Evolutionary conservation across 2,888 invertebrate species (phyloP).

Genomic region (Eupithecia subumbrata): DNA sequence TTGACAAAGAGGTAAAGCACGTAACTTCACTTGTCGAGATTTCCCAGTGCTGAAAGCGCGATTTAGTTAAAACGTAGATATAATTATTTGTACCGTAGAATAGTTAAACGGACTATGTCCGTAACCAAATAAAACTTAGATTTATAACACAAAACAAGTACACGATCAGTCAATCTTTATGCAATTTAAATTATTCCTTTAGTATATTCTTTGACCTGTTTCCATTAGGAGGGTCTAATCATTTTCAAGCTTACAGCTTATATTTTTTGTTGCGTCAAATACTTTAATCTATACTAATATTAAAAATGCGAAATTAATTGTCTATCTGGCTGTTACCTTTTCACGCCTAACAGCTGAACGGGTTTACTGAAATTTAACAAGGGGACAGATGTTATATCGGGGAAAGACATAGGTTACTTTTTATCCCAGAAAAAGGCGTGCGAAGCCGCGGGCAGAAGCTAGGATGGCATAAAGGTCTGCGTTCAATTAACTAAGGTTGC

Average conservation of each 20-base stretch:
- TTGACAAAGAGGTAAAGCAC: neutral
- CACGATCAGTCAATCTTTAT: neutral
- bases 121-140: slow-evolving; percentile 33
- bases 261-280: neutral
- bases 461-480: neutral
- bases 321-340: neutral
- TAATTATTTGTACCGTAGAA: slow-evolving; percentile 21
- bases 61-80: slow-evolving; percentile 46
- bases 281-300: neutral
- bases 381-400: neutral
- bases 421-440: neutral
- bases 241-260: neutral
- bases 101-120: slow-evolving; percentile 15
- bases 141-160: neutral
- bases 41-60: slow-evolving; percentile 59
- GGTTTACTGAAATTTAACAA: neutral
- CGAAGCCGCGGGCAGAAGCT: neutral
- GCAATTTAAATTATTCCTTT: neutral
- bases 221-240: neutral
- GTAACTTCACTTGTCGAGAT: slow-evolving; percentile 8
- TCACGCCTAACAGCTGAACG: neutral
- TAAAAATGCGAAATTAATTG: neutral
- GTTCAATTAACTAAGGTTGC: neutral
- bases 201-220: neutral
- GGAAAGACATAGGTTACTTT: neutral